Evolutionary conservation across 2,888 invertebrate species (phyloP), one percentile per base, ranked within the genome.

Genomic region (Cosmia trapezina): DNA sequence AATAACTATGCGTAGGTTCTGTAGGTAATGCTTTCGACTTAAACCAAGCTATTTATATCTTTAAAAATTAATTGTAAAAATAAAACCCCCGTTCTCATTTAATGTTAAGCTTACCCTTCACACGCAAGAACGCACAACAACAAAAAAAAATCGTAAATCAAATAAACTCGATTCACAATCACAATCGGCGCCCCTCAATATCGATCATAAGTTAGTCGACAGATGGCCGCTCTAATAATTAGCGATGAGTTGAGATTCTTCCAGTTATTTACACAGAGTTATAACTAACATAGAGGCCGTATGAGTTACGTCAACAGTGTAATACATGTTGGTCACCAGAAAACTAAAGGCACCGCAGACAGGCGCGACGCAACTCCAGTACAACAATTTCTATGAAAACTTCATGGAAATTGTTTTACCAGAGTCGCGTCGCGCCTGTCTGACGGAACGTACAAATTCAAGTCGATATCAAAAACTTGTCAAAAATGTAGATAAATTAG

Each of bases 151-250:
- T 70, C 73, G 70, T 69, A 73, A 85, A 83, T 80, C 85, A 78
- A 86, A 70, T 83, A 70, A 67, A 78, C 73, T 76, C 68, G 57
- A 84, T 73, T 75, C 69, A 77, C 75, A 86, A 83, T 74, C 56
- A 64, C 69, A 57, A 87, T 83, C 53, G 73, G 51, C 82, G 78
- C 86, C 88, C 88, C 85, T 88, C 87, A 86, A 80, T 83, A 89
- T 90, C 90, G 90, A 91, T 91, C 89, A 86, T 77, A 87, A 86
- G 83, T 87, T 86, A 70, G 45, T 82, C 91, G 93, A 93, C 94
- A 94, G 94, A 94, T 94, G 94, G 94, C 89, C 83, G 81, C 76
- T 78, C 90, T 90, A 75, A 76, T 73, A 80, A 83, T 83, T 85
- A 83, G 76, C 57, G 70, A 76, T 71, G 81, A 56, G 83, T 73